phyloP scores from a whole-genome alignment of 2,888 invertebrate species.

The Urechis unicinctus region DNA sequence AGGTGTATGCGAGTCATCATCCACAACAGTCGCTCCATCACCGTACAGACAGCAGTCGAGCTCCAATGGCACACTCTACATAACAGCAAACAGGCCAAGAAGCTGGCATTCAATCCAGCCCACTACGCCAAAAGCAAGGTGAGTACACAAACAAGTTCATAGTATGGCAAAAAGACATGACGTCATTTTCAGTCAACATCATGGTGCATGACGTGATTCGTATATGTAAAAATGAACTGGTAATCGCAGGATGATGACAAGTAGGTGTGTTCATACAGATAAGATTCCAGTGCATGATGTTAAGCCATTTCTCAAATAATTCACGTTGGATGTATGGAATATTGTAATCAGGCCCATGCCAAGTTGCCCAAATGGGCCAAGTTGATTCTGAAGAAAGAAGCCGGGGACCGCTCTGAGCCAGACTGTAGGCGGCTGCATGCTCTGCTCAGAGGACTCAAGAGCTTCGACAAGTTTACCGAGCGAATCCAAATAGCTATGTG shows the following conservation, averaged over 20 bases:
- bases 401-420: slow-evolving; percentile 25
- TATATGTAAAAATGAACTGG: too few relatives aligned
- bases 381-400: slow-evolving; percentile 23
- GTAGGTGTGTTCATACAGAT: too few relatives aligned
- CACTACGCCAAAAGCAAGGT: slow-evolving; percentile 32
- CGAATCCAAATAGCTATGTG: slow-evolving; percentile 40
- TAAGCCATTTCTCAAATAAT: neutral
- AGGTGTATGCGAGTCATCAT: slow-evolving; percentile 21
- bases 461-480: slow-evolving; percentile 40
- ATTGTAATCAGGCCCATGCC: slow-evolving; percentile 3
- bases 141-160: too few relatives aligned
- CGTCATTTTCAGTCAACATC: too few relatives aligned
- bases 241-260: too few relatives aligned
- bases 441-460: slow-evolving; percentile 32
- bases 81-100: slow-evolving; percentile 24
- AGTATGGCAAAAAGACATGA: too few relatives aligned
- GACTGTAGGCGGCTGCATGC: slow-evolving; percentile 36
- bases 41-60: slow-evolving; percentile 32
- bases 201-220: neutral
- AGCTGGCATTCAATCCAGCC: slow-evolving; percentile 34
- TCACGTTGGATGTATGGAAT: too few relatives aligned
- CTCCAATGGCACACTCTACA: slow-evolving; percentile 36
- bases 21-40: slow-evolving; percentile 26
- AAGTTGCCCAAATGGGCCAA: slow-evolving; percentile 36
- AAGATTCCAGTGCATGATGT: too few relatives aligned